Base-by-base conservation (phyloP, 2,113 vertebrate genomes). In the Formicarius rufipectus region DNA sequence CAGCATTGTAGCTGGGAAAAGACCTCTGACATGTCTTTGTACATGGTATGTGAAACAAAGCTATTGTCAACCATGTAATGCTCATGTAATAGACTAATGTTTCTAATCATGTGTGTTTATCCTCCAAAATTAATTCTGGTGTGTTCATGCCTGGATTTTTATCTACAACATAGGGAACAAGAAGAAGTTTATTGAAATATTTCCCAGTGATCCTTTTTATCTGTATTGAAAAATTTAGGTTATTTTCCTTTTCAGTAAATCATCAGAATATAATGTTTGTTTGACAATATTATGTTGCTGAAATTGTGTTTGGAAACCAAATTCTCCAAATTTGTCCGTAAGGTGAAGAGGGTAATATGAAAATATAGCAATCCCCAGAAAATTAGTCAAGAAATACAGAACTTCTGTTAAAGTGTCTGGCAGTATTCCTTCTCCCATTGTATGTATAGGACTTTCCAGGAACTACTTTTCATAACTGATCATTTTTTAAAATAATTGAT, bases 361-460 rank as follows among this genome's bases (percentile, higher is more conserved):
- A 95, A 50, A 4, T 56, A 58, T 56, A 89, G 55, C 16, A 84
- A 35, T 14, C 30, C 14, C 6, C 14, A 35, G 19, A 4, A 67
- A 47, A 33, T 18, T 0, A 44, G 66, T 33, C 59, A 58, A 73
- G 40, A 71, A 74, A 59, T 20, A 52, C 0, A 39, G 23, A 44
- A 4, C 4, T 74, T 47, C 1, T 44, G 2, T 55, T 60, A n/a
- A 55, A 64, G 6, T 14, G 3, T 27, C 10, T 37, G 4, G 2
- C 62, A 47, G 14, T 53, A 39, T 19, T 44, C 31, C n/a, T 68
- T 9, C 13, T 69, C 15, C 7, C 4, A 22, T 11, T 63, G 6
- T 39, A 59, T 59, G 6, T 2, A 28, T 45, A 37, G 49, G 17
- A 53, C 14, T 74, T 58, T 81, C 16, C 30, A 59, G 25, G 18